phyloP scores from a whole-genome alignment of 1,140 invertebrate species.

The Nomia melanderi region DNA sequence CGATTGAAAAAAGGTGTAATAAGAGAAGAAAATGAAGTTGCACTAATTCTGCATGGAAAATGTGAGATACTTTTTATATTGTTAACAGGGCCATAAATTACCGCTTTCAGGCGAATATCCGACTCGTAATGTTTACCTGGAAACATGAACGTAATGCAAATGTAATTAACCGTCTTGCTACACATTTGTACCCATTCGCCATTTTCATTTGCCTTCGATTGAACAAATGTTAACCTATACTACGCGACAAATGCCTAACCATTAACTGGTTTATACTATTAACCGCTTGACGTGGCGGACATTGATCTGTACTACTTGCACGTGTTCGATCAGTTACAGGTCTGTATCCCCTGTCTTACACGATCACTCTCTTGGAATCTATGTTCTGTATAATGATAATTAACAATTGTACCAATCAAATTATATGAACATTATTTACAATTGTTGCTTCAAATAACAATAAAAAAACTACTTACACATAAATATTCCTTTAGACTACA shows the following conservation, averaged over 20 bases:
- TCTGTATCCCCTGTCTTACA: background rate
- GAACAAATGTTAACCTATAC: constrained; percentile 14
- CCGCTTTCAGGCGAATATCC: background rate
- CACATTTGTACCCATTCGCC: background rate
- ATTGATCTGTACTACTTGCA: background rate
- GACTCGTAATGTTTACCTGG: background rate
- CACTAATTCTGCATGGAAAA: no score
- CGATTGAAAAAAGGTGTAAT: no score
- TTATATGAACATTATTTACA: no score
- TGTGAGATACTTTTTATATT: no score
- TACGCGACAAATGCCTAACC: background rate
- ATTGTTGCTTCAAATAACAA: no score
- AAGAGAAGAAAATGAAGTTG: no score
- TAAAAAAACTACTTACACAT: no score
- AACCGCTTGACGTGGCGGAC: background rate
- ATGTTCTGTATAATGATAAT: no score
- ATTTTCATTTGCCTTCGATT: constrained; percentile 11
- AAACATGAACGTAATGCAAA: background rate
- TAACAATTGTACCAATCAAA: no score
- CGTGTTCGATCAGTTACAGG: background rate
- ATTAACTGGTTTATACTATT: background rate
- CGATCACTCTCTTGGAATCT: no score
- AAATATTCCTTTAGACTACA: no score
- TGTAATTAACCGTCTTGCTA: background rate
- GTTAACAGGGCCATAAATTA: background rate